Base-by-base conservation (phyloP, 2,888 invertebrate genomes). In the Phasia obesa region DNA sequence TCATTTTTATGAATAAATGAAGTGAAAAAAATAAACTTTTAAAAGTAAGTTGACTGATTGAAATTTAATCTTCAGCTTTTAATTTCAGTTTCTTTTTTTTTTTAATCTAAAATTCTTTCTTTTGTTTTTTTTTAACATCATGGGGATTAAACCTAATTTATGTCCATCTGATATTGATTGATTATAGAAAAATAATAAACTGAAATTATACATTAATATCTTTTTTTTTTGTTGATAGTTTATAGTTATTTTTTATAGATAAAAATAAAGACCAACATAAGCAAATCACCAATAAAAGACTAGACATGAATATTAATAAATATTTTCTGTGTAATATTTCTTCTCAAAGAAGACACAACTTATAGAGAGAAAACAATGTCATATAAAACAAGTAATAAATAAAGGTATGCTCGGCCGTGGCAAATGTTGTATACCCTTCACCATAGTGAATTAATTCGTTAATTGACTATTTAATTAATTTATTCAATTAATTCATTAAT, bases 81-180 rank as follows among this genome's bases (percentile, higher is more conserved):
- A 59, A 27, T 62, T 62, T 65, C 6, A 13, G 11, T 42, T 2
- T 51, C 15, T 21, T 49, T 64, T 4, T 42, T 13, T 57, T 17
- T 27, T 27, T 27, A 5, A 13, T 19, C 4, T 73, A 17, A 3
- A 64, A 9, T 38, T 35, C 38, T 47, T 75, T 57, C 35, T 65
- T 19, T 65, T 19, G 13, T 17, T 31, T 38, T 15, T 31, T 64
- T 65, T 71, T 25, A 21, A 35, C 62, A 55, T 64, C 57, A 31
- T 53, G 19, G 49, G 73, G 71, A 77, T 73, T 71, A 69, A 73
- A 77, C 49, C 73, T 69, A 82, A 77, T 82, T 77, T 74, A 77
- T 74, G 73, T 77, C 57, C 49, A 49, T 42, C 17, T 73, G 21
- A 60, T 67, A 77, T 69, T 82, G 81, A 82, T 82, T 82, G 77